Evolutionary conservation across 2,888 invertebrate genomes (phyloP).

Genomic region (Trachelus stipa): DNA sequence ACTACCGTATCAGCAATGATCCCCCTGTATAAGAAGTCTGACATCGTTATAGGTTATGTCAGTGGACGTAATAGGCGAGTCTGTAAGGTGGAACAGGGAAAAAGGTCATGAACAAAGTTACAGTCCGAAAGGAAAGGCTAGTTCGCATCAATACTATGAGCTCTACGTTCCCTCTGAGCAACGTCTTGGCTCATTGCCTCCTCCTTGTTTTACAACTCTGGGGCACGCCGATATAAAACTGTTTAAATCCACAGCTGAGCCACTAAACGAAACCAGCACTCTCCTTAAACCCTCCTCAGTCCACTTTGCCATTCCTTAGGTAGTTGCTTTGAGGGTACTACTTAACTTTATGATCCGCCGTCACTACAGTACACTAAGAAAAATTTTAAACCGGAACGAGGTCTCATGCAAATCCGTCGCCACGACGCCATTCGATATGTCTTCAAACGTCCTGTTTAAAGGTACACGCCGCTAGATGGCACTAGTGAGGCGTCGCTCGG

Average conservation of each 20-base stretch:
- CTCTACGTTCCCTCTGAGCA: not conserved
- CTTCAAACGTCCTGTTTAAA: not conserved
- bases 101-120: not conserved
- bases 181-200: conserved; percentile 37
- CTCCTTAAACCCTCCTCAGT: conserved; percentile 15
- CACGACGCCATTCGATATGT: not conserved
- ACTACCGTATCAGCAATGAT: not conserved
- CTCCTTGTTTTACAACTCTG: conserved; percentile 36
- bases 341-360: conserved; percentile 50
- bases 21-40: not conserved
- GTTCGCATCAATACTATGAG: not conserved
- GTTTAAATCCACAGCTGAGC: conserved; percentile 42
- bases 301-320: conserved; percentile 11
- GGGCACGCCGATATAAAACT: conserved; percentile 40
- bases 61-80: not conserved
- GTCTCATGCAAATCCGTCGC: conserved; percentile 33
- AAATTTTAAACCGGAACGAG: conserved; percentile 35
- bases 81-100: not conserved
- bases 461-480: not conserved
- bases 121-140: not conserved
- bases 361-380: conserved; percentile 23
- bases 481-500: not conserved
- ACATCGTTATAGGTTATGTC: not conserved
- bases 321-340: conserved; percentile 40
- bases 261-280: conserved; percentile 29